Evolutionary conservation across 1,140 invertebrate species (phyloP).

Genomic region (Zaprionus taronus): DNA sequence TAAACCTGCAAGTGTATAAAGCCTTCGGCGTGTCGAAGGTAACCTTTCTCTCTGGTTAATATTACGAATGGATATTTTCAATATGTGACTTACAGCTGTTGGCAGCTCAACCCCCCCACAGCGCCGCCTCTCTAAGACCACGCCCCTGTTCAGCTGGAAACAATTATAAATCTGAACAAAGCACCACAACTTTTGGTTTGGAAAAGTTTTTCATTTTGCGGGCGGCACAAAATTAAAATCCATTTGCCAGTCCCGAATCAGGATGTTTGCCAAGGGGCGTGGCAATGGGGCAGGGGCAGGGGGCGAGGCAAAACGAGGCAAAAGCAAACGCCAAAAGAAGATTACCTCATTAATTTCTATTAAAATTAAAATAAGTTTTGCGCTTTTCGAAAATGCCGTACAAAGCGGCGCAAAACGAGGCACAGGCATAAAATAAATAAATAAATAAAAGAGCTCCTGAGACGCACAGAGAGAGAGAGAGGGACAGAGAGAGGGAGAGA

Average conservation of each 20-base stretch:
- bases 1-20: too few relatives aligned
- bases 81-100: neutral
- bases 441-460: constrained; percentile 25
- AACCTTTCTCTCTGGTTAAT: too few relatives aligned
- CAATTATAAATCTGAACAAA: constrained; percentile 56
- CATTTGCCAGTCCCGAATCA: constrained; percentile 36
- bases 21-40: too few relatives aligned
- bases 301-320: neutral
- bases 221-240: constrained; percentile 46
- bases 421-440: constrained; percentile 38
- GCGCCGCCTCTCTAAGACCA: neutral
- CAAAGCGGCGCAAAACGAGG: constrained; percentile 36
- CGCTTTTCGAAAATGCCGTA: constrained; percentile 42
- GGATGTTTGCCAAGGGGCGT: neutral
- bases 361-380: constrained; percentile 67
- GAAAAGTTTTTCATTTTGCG: constrained; percentile 32
- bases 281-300: neutral
- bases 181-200: constrained; percentile 25
- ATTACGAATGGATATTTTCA: neutral
- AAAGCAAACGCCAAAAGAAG: constrained; percentile 44
- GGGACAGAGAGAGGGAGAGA: neutral
- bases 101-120: neutral
- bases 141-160: constrained; percentile 5
- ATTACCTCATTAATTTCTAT: constrained; percentile 68
- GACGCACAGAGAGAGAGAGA: neutral